Conservation (phyloP, 2,113 vertebrate species). For the Atrichornis clamosus region DNA sequence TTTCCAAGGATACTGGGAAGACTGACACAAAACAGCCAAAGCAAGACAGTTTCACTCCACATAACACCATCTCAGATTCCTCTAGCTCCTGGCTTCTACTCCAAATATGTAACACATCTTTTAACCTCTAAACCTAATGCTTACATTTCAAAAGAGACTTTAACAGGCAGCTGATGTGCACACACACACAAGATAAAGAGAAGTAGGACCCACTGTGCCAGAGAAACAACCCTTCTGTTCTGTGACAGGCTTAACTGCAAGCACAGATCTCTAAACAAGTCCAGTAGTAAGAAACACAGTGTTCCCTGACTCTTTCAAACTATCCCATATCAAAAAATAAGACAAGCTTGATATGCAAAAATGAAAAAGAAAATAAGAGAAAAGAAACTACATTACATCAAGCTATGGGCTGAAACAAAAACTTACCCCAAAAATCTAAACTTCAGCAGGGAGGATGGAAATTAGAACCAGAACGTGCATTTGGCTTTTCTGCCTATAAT, state of each 20-base stretch:
- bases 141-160: background rate
- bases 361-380: background rate
- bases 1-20: background rate
- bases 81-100: background rate
- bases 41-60: background rate
- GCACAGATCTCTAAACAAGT: background rate
- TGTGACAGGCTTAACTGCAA: background rate
- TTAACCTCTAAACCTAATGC: background rate
- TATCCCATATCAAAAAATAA: background rate
- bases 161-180: background rate
- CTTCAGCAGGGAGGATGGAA: background rate
- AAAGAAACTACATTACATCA: background rate
- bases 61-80: background rate
- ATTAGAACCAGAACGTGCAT: slow-evolving; percentile 22
- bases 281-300: background rate
- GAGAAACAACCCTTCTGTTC: background rate
- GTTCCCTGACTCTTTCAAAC: background rate
- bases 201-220: background rate
- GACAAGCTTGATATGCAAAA: background rate
- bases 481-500: background rate
- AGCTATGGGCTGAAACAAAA: background rate
- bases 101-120: background rate
- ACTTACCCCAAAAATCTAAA: background rate
- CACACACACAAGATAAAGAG: background rate
- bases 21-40: background rate